These are phyloP conservation scores for Xestobium rufovillosum DNA, from an alignment of 2,888 invertebrate genomes.

Conservation along the genomic window DNA sequence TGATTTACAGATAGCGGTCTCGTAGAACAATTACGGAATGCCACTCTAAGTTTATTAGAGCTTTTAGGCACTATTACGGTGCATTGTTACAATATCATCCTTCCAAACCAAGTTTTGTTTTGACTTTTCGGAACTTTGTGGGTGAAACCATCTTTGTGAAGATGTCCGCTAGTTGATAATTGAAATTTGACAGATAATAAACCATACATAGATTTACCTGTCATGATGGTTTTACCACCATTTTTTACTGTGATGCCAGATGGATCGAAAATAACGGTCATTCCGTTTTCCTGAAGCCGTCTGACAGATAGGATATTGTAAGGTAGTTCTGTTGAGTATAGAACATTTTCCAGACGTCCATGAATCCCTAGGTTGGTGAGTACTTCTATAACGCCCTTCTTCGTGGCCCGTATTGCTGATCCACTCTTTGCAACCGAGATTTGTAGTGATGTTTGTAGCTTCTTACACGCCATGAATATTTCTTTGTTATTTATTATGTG, in stretches of 20 bases:
- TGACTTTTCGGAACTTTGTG: too few relatives aligned
- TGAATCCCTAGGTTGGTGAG: slow-evolving; percentile 24
- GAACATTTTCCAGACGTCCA: slow-evolving; percentile 21
- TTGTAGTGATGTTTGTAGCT: background rate
- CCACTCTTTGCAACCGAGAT: slow-evolving; percentile 1
- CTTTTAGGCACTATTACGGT: too few relatives aligned
- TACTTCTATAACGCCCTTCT: slow-evolving; percentile 28
- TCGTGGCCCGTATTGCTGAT: slow-evolving; percentile 16
- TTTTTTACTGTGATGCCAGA: too few relatives aligned
- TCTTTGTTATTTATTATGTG: slow-evolving; percentile 13
- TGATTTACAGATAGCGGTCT: too few relatives aligned
- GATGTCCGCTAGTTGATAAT: too few relatives aligned
- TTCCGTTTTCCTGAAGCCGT: slow-evolving; percentile 27
- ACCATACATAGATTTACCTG: slow-evolving; percentile 25
- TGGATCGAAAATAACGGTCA: slow-evolving; percentile 30
- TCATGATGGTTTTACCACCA: slow-evolving; percentile 21
- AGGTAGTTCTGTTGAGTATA: slow-evolving; percentile 30
- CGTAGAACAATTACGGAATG: too few relatives aligned
- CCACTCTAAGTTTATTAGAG: too few relatives aligned
- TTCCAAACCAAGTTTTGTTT: too few relatives aligned
- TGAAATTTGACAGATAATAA: slow-evolving; percentile 21
- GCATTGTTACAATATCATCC: too few relatives aligned
- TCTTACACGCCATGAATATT: too few relatives aligned
- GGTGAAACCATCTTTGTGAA: too few relatives aligned
- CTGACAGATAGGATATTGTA: slow-evolving; percentile 30